Conservation (phyloP, 2,113 vertebrate species). For the Atractosteus spatula region DNA sequence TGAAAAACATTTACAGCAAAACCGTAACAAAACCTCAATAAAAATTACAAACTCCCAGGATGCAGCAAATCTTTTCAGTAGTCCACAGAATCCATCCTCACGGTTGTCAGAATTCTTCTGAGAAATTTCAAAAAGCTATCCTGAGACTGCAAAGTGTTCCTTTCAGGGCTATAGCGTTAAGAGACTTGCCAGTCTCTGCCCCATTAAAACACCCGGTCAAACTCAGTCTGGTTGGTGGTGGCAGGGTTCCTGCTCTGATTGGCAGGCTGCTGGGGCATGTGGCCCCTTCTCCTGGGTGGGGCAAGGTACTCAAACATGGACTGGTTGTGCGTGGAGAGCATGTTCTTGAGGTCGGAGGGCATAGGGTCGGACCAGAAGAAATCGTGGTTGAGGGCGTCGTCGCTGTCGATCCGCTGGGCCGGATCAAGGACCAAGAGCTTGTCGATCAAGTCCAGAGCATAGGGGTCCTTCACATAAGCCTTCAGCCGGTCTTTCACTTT, state of each 20-base stretch:
- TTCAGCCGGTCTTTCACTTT: slow-evolving; percentile 97
- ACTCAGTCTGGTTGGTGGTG: slow-evolving; percentile 92
- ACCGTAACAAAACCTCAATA: too few relatives aligned
- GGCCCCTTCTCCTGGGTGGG: slow-evolving; percentile 82
- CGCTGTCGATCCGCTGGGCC: slow-evolving; percentile 85
- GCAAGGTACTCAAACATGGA: slow-evolving; percentile 98
- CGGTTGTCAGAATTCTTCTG: too few relatives aligned
- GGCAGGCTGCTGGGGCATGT: slow-evolving; percentile 90
- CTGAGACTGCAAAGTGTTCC: too few relatives aligned
- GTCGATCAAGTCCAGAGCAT: slow-evolving; percentile 90
- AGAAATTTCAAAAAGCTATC: too few relatives aligned
- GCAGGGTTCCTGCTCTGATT: slow-evolving; percentile 91
- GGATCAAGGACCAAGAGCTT: slow-evolving; percentile 96
- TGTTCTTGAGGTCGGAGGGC: slow-evolving; percentile 97
- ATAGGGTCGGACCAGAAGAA: slow-evolving; percentile 99
- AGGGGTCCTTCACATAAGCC: slow-evolving; percentile 94
- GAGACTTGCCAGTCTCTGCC: neutral
- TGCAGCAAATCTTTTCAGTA: too few relatives aligned
- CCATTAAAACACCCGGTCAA: slow-evolving; percentile 87
- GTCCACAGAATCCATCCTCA: too few relatives aligned
- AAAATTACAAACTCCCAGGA: too few relatives aligned
- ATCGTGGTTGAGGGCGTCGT: slow-evolving; percentile 92
- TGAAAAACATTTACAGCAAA: too few relatives aligned
- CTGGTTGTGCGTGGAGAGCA: slow-evolving; percentile 96
- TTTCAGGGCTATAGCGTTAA: too few relatives aligned